A percentile compares a stretch with the other conserved stretches of the same genome.
Evolutionary conservation across 37 sponge, comb jelly and placozoan genomes (phyloP).

Genomic region (Chondrilla cf. caribensis): DNA sequence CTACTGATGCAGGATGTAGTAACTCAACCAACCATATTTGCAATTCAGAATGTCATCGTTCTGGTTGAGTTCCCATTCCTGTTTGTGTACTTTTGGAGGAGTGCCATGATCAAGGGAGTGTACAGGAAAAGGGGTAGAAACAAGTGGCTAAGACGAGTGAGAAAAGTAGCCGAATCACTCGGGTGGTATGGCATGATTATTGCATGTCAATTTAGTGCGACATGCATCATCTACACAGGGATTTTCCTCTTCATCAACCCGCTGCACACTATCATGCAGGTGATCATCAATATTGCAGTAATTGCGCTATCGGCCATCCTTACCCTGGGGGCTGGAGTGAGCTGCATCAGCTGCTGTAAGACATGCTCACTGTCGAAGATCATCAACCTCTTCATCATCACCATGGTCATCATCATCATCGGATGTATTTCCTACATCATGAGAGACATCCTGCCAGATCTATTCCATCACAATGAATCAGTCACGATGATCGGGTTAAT

Average conservation of each 20-base stretch:
- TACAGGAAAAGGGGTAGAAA: background rate
- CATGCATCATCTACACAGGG: background rate
- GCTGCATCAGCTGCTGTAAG: background rate
- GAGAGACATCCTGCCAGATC: background rate
- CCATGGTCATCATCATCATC: background rate
- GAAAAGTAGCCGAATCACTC: background rate
- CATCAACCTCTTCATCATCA: background rate
- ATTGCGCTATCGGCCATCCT: background rate
- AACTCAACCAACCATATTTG: background rate
- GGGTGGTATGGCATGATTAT: slow-evolving; percentile 9
- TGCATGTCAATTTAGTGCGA: background rate
- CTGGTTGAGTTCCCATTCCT: slow-evolving; percentile 4
- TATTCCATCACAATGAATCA: background rate
- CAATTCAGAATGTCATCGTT: background rate
- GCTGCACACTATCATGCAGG: background rate
- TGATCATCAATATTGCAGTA: background rate
- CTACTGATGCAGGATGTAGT: background rate
- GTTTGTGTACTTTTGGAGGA: background rate
- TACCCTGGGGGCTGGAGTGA: background rate
- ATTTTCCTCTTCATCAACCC: slow-evolving; percentile 21
- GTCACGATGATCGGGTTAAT: background rate
- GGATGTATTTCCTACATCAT: background rate
- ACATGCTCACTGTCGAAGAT: background rate
- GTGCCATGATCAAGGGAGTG: background rate
- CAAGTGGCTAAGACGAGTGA: background rate